Percentiles rank a stretch among this genome's conserved stretches.
These are phyloP conservation scores for Erythrolamprus reginae DNA, from an alignment of 2,113 vertebrate species.

Conservation along the genomic window DNA sequence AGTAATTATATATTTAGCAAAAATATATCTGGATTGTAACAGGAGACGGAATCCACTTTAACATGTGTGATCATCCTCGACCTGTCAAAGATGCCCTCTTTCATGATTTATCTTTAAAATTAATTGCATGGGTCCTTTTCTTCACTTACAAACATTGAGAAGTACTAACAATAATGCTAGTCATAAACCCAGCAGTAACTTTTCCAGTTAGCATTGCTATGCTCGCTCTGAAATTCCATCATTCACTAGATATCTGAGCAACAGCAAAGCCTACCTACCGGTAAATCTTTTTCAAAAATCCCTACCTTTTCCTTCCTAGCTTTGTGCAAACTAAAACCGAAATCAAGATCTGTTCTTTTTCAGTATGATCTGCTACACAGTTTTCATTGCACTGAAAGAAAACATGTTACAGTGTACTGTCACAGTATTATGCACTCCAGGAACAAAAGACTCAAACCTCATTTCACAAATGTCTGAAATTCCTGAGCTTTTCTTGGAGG, in stretches of 20 bases:
- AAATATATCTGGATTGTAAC: background rate
- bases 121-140: background rate
- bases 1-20: background rate
- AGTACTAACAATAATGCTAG: background rate
- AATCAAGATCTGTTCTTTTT: background rate
- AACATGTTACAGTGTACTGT: background rate
- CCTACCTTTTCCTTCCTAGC: background rate
- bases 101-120: background rate
- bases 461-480: background rate
- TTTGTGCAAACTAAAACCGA: background rate
- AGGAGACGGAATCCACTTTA: background rate
- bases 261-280: background rate
- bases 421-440: background rate
- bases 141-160: background rate
- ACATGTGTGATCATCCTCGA: background rate
- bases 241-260: background rate
- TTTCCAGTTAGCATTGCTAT: background rate
- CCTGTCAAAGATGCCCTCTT: background rate
- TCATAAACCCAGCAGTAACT: background rate
- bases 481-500: background rate
- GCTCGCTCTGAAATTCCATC: background rate
- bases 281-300: background rate
- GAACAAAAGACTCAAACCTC: background rate
- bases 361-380: background rate
- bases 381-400: background rate